Percentiles rank a stretch among this genome's conserved stretches.
Conservation (phyloP, 53 echinoderm and acorn worm species). For the Crossaster papposus region DNA sequence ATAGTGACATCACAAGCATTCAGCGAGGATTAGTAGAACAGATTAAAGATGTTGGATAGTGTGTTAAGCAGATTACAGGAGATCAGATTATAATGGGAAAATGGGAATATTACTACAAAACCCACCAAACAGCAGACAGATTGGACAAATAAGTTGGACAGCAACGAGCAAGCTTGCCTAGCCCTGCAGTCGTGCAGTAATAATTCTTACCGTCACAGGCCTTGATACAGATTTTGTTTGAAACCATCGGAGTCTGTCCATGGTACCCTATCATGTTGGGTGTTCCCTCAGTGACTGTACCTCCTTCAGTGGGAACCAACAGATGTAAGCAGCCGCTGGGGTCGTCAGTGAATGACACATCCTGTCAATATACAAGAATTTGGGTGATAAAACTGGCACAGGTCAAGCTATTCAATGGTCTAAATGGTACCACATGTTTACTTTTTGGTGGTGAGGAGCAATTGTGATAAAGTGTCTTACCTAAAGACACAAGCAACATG, state of each 20-base stretch:
- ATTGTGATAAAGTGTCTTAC: too few relatives aligned
- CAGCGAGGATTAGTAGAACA: too few relatives aligned
- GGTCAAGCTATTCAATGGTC: too few relatives aligned
- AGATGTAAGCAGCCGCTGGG: conserved; percentile 33
- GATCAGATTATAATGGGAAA: too few relatives aligned
- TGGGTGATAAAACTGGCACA: too few relatives aligned
- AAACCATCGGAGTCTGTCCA: conserved; percentile 7
- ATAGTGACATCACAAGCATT: not conserved
- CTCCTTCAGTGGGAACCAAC: conserved; percentile 25
- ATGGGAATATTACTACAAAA: too few relatives aligned
- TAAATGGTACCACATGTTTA: too few relatives aligned
- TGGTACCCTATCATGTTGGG: conserved; percentile 10
- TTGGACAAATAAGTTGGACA: not conserved
- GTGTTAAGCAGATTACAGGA: too few relatives aligned
- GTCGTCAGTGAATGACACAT: conserved; percentile 36
- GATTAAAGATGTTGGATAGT: too few relatives aligned
- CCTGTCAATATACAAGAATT: conserved; percentile 38
- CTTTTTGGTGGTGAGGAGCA: too few relatives aligned
- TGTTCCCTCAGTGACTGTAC: conserved; percentile 21
- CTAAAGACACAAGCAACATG: too few relatives aligned
- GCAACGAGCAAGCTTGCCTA: not conserved
- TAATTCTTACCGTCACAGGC: not conserved
- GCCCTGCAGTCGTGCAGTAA: not conserved
- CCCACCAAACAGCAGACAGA: too few relatives aligned
- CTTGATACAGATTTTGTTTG: conserved; percentile 33